Conservation (phyloP, 2,113 vertebrate species). For the Naja naja region DNA sequence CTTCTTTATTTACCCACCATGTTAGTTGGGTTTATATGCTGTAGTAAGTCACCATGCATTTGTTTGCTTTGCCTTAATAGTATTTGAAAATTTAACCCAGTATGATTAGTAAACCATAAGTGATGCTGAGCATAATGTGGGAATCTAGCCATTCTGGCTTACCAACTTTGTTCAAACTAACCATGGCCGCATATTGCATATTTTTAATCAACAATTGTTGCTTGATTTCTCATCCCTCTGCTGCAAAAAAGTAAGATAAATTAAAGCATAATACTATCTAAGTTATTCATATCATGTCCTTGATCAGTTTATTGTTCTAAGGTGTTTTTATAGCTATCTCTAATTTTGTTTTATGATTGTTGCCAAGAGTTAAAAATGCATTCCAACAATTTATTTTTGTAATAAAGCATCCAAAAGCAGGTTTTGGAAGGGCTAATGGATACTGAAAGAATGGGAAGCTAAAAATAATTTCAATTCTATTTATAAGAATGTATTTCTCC, state of each 20-base stretch:
- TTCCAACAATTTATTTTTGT: constrained; percentile 28
- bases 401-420: constrained; percentile 4
- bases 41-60: not conserved
- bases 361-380: constrained; percentile 5
- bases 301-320: not conserved
- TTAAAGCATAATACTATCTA: not conserved
- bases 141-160: not conserved
- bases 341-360: not conserved
- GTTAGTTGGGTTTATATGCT: no score
- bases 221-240: not conserved
- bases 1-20: no score
- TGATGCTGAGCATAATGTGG: not conserved
- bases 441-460: not conserved
- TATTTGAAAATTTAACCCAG: not conserved
- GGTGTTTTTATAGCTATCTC: not conserved
- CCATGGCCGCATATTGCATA: not conserved
- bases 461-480: constrained; percentile 11
- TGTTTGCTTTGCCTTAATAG: not conserved
- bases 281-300: not conserved
- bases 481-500: constrained; percentile 17
- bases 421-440: constrained; percentile 16
- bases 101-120: not conserved
- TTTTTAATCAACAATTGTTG: not conserved
- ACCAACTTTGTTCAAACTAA: not conserved
- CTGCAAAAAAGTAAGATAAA: not conserved